Evolutionary conservation across 2,113 vertebrate genomes (phyloP).

Genomic region (Erythrocebus patas): DNA sequence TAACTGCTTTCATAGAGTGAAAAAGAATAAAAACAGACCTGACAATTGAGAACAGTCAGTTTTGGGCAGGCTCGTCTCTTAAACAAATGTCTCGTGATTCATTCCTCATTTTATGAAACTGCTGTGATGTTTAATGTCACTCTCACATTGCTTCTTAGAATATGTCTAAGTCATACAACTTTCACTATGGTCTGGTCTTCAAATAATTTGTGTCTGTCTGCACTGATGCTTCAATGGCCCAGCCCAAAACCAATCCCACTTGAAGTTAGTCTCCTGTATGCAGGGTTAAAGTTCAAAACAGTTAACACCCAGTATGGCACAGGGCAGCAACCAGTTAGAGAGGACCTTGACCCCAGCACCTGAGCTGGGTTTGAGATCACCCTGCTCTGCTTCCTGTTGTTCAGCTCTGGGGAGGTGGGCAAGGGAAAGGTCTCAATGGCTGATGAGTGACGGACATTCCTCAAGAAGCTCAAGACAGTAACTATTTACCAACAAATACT

Average conservation of each 20-base stretch:
- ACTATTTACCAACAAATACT: background rate
- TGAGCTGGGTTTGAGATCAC: background rate
- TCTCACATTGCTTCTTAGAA: constrained; percentile 3
- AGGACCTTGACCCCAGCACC: background rate
- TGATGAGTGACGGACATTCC: background rate
- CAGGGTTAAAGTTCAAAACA: background rate
- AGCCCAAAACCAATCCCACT: background rate
- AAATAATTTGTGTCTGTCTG: constrained; percentile 15
- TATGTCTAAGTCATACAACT: constrained; percentile 40
- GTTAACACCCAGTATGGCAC: background rate
- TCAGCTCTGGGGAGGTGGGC: background rate
- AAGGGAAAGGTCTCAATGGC: background rate
- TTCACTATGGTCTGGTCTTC: constrained; percentile 33
- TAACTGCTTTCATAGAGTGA: constrained; percentile 29
- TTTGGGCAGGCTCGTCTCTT: constrained; percentile 36
- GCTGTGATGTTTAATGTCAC: background rate
- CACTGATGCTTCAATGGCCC: background rate
- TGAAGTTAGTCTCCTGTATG: background rate
- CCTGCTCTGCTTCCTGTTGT: background rate
- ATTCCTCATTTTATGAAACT: constrained; percentile 53
- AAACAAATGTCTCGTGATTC: constrained; percentile 49
- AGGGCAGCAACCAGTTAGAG: background rate
- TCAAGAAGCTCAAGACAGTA: background rate
- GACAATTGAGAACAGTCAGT: background rate
- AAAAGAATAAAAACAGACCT: constrained; percentile 39